Base-by-base conservation (phyloP, 2,888 invertebrate genomes). In the Coleophora flavipennella region DNA sequence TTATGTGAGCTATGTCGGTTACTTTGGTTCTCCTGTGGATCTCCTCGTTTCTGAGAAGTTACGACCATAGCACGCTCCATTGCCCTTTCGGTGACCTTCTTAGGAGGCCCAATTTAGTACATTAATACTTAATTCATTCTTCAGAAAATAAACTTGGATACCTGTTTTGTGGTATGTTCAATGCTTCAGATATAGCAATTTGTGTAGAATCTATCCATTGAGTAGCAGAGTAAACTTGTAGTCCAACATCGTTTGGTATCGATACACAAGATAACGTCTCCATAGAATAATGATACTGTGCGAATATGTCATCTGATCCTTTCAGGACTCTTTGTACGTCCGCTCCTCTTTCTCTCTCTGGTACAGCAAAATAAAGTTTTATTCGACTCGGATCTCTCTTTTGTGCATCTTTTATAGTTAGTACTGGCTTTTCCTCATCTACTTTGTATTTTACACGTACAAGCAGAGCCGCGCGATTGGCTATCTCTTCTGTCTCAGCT, bases 201-300 rank as follows among this genome's bases (percentile, higher is more conserved):
- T 91, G 91, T 1, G 65, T 60, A 1, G 74, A 56, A 46, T 90
- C 88, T 34, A 88, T 72, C 69, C 79, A 88, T 50, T 92, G 91
- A 0, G 88, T 72, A 0, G 88, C 51, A 1, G 88, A 62, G 45
- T 74, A 85, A 1, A 92, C 85, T 37, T 91, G 88, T 43, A 91
- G 67, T 1, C 89, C 90, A 53, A 91, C 90, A 51, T 92, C 92
- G 25, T 74, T 76, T 0, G 92, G 92, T 28, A 86, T 65, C 9
- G 87, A 86, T 1, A 89, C 69, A 45, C 87, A 85, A 6, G 80
- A 72, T 33, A 89, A 86, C 0, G 88, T 87, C 64, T 93, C 93
- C 90, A 92, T 90, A 1, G 88, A 85, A 48, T 86, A 91, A 59
- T 90, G 91, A 55, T 90, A 91, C 57, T 93, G 93, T 12, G 74